Base-by-base conservation (phyloP, 2,797 vertebrate genomes). In the Erithacus rubecula region DNA sequence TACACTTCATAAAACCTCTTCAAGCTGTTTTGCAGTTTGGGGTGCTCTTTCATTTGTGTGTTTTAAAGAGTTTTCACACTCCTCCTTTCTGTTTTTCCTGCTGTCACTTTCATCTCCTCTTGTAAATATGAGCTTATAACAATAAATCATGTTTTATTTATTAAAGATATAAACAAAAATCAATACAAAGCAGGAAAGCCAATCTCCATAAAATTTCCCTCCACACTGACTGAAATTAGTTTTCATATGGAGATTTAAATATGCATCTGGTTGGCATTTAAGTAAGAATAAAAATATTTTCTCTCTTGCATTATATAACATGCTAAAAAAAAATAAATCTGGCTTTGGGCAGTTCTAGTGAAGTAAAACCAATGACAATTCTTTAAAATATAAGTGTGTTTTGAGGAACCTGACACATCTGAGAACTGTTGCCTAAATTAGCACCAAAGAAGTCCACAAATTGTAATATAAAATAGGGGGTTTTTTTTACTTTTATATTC, bases 111-210 rank as follows among this genome's bases (percentile, higher is more conserved):
- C 84, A 84, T 76, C n/a, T 81, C 58, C 62, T 83, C 58, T 85
- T 91, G 69, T 75, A 85, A 92, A 95, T 69, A 91, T 2, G 3
- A 83, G 29, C 20, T 62, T 75, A 22, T 52, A 83, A 78, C 52
- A 93, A 81, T 75, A 95, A 89, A 95, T 78, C 64, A 93, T 26
- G 1, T 81, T 93, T 91, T 83, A 85, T 85, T 89, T 94, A 92
- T 91, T 93, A 79, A 88, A 82, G 17, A 43, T 34, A 93, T 95
- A 96, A 94, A 91, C 46, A 90, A 32, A 44, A 90, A 82, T 90
- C 76, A 91, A 70, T 49, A 87, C 20, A 81, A 92, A 81, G 69
- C 83, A 89, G 46, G 83, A 90, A 90, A 88, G 27, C n/a, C 83
- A 86, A 90, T 82, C 70, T 89, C 77, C 41, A 89, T 74, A 68